Percentiles rank a stretch among this genome's conserved stretches.
Evolutionary conservation across 2,888 invertebrate species (phyloP).

Genomic region (Nemoura dubitans): DNA sequence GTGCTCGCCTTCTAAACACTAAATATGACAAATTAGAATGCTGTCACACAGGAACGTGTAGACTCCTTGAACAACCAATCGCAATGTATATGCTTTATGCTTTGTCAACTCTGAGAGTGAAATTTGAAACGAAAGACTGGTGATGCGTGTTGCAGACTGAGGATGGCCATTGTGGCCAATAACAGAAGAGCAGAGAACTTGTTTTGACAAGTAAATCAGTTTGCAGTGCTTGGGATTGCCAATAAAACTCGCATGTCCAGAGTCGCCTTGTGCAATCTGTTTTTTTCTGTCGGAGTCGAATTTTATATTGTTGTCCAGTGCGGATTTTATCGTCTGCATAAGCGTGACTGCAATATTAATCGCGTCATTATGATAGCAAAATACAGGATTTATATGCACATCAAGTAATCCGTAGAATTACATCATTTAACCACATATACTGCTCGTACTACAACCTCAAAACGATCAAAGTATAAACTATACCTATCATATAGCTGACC

Average conservation of each 20-base stretch:
- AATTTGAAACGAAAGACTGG: not conserved
- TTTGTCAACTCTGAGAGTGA: not conserved
- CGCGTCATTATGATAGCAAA: not conserved
- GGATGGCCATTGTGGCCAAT: not conserved
- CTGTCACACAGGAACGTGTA: not conserved
- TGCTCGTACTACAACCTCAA: not conserved
- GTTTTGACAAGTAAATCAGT: constrained; percentile 12
- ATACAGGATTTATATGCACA: not conserved
- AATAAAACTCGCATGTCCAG: not conserved
- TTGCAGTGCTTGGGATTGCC: not conserved
- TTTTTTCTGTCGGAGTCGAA: not conserved
- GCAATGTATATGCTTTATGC: not conserved
- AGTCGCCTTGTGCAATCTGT: not conserved
- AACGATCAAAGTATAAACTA: not conserved
- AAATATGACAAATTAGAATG: constrained; percentile 28
- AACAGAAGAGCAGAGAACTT: not conserved
- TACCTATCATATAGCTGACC: too few species aligned
- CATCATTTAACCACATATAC: not conserved
- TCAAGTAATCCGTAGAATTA: constrained; percentile 12
- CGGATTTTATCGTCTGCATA: not conserved
- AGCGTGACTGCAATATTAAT: constrained; percentile 7
- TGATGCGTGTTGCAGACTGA: not conserved
- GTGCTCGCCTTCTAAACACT: not conserved
- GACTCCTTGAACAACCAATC: not conserved
- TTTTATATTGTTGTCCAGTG: not conserved